Evolutionary conservation across 37 sponge, comb jelly and placozoan species (phyloP).

Genomic region (Cliona cf. orientalis): DNA sequence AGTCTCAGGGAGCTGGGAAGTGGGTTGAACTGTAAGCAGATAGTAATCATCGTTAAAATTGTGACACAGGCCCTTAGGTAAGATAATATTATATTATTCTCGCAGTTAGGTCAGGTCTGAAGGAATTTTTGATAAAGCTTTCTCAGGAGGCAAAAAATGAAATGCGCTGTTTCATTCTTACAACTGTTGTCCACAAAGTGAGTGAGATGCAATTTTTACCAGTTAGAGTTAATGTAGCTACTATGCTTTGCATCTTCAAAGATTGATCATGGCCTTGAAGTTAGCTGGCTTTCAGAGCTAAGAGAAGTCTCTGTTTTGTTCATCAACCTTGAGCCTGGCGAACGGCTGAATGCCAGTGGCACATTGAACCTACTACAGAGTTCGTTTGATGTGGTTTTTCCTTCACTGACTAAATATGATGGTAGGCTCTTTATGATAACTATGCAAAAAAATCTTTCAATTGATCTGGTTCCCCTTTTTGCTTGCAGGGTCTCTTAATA

Average conservation of each 20-base stretch:
- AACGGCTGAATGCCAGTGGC: conserved; percentile 12
- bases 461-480: conserved; percentile 8
- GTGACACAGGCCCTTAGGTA: not conserved
- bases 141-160: conserved; percentile 16
- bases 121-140: conserved; percentile 2
- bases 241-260: no score
- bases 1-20: conserved; percentile 2
- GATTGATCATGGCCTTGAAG: conserved; percentile 83
- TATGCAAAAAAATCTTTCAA: not conserved
- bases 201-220: not conserved
- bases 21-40: conserved; percentile 19
- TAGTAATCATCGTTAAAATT: not conserved
- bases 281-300: conserved; percentile 88
- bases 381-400: conserved; percentile 66
- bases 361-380: conserved; percentile 61
- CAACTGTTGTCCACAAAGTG: conserved; percentile 61
- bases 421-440: conserved; percentile 15
- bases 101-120: conserved; percentile 37
- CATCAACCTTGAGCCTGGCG: conserved; percentile 78
- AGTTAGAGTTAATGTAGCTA: not conserved
- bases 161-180: conserved; percentile 36
- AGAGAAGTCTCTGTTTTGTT: conserved; percentile 89
- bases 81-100: not conserved
- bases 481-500: conserved; percentile 81
- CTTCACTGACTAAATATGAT: conserved; percentile 39